Conservation (phyloP, 2,113 vertebrate species). For the Cercopithecus mona region DNA sequence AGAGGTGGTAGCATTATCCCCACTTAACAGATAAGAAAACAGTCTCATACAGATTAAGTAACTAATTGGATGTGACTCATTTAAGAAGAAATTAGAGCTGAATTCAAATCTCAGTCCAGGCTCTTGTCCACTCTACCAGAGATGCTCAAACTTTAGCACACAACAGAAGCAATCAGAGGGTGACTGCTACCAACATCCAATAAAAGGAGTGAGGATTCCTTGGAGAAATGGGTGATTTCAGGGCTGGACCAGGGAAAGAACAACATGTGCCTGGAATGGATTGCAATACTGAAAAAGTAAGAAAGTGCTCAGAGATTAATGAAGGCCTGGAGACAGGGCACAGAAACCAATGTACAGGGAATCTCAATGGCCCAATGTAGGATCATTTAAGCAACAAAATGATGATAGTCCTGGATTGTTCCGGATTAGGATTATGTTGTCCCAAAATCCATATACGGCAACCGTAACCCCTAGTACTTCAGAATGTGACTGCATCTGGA, state of each 20-base stretch:
- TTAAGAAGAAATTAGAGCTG: not conserved
- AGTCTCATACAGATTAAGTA: not conserved
- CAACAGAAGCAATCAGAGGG: not conserved
- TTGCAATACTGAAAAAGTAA: not conserved
- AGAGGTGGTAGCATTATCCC: not conserved
- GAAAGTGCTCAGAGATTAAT: not conserved
- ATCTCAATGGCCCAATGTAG: not conserved
- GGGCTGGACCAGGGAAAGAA: not conserved
- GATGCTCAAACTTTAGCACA: not conserved
- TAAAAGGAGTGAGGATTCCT: not conserved
- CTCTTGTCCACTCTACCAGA: not conserved
- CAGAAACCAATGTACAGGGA: accelerated
- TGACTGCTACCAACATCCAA: not conserved
- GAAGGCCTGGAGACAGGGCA: not conserved
- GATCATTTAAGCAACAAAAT: not conserved
- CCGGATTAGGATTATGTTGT: not conserved
- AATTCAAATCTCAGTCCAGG: not conserved
- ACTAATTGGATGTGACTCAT: not conserved
- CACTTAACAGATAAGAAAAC: not conserved
- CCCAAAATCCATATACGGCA: not conserved
- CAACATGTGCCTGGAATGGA: not conserved
- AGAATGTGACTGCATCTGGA: not conserved
- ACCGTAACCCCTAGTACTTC: not conserved
- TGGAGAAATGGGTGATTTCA: not conserved
- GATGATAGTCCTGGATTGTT: not conserved